Evolutionary conservation across 92 coral and sea anemone genomes (phyloP).

Genomic region (Isaurus tuberculatus): DNA sequence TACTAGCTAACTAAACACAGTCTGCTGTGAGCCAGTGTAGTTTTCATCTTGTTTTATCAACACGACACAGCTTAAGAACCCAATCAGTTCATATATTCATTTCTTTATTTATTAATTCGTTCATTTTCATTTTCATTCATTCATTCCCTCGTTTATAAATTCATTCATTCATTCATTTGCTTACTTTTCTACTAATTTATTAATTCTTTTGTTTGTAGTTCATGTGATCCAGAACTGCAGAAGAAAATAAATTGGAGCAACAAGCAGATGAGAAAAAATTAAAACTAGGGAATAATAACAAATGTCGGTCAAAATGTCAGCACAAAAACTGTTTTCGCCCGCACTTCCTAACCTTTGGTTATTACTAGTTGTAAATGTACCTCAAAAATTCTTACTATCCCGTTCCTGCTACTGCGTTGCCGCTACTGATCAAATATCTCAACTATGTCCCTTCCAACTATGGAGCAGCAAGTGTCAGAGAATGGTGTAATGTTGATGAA

Average conservation of each 20-base stretch:
- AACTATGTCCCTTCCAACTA: too few species aligned
- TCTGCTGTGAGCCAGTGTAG: slow-evolving; percentile 12
- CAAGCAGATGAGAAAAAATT: too few species aligned
- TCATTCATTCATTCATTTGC: slow-evolving; percentile 3
- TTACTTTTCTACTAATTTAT: background rate
- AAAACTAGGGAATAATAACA: too few species aligned
- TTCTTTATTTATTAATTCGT: slow-evolving; percentile 7
- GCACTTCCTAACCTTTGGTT: too few species aligned
- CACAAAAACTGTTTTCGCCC: too few species aligned
- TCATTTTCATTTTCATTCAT: background rate
- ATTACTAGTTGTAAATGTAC: slow-evolving; percentile 22
- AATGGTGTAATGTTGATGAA: background rate
- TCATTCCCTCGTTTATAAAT: background rate
- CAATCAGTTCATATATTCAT: slow-evolving; percentile 14
- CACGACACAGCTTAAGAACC: background rate
- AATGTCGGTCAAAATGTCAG: too few species aligned
- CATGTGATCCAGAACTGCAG: slow-evolving; percentile 53
- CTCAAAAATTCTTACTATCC: too few species aligned
- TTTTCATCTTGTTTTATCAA: slow-evolving; percentile 5
- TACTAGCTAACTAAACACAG: background rate
- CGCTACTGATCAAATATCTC: too few species aligned
- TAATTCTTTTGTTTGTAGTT: slow-evolving; percentile 23
- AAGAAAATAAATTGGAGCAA: slow-evolving; percentile 43
- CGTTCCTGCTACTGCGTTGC: too few species aligned
- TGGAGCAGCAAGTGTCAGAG: background rate